phyloP scores from a whole-genome alignment of 2,113 vertebrate genomes.

The Parotia lawesii region DNA sequence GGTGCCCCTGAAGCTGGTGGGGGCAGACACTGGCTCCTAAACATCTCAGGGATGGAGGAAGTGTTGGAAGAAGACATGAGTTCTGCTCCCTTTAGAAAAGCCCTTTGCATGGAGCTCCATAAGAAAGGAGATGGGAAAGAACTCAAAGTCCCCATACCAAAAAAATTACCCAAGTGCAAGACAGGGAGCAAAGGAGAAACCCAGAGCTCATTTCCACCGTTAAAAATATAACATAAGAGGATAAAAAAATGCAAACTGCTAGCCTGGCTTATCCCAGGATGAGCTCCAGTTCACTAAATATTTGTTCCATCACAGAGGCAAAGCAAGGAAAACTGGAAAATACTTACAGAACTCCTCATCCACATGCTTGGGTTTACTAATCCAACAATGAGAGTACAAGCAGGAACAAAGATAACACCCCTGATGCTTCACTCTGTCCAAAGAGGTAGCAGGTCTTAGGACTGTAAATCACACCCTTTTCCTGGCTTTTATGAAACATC shows the following conservation, averaged over 20 bases:
- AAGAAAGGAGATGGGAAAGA: neutral
- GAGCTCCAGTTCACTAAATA: neutral
- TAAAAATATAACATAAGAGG: neutral
- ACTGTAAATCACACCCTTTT: neutral
- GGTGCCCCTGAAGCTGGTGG: neutral
- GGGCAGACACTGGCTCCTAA: neutral
- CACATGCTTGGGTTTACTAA: neutral
- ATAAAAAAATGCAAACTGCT: neutral
- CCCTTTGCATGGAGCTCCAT: neutral
- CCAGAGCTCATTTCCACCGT: neutral
- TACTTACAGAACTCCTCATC: neutral
- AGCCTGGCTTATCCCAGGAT: neutral
- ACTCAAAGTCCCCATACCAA: neutral
- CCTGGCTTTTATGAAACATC: neutral
- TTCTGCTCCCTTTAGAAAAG: neutral
- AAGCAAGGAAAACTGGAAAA: neutral
- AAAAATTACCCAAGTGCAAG: neutral
- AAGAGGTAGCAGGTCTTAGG: neutral
- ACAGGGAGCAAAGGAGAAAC: neutral
- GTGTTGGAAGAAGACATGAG: rapidly evolving
- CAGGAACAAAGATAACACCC: neutral
- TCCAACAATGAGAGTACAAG: neutral
- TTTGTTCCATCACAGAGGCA: neutral
- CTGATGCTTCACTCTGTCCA: neutral
- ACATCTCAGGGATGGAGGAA: neutral